Base-by-base conservation (phyloP, 2,113 vertebrate species). In the Macroglossus sobrinus region DNA sequence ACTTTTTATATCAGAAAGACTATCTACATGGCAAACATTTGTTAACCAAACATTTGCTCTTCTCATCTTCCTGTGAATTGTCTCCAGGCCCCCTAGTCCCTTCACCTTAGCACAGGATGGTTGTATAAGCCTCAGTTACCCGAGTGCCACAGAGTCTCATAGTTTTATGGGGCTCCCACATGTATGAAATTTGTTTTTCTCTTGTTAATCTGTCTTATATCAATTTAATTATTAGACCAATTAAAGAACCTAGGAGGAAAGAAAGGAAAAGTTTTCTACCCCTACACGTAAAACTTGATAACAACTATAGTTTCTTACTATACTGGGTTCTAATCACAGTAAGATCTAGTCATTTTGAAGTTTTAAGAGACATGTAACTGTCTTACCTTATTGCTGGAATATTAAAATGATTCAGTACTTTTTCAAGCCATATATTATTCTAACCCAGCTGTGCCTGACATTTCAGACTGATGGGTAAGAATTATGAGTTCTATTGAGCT, bases 341-440 rank as follows among this genome's bases (percentile, higher is more conserved):
- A 96, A 91, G 28, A 92, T 95, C 90, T 91, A 95, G 50, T 90
- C 50, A 96, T 90, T 68, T 78, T 79, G 38, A 95, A 74, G 63
- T 90, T 96, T 96, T 92, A 95, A 72, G 69, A 93, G 47, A 86
- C 68, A 30, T 86, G 33, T 89, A 95, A 89, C 61, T 91, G 61
- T 86, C 66, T 86, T 87, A 89, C 30, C 35, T 90, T 89, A 93
- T 78, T 75, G 38, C 66, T 75, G 14, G 40, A 33, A 85, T 90
- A 43, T 94, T 96, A 71, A 89, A 94, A 30, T 95, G 80, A 96
- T 95, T 95, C 88, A 95, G 10, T 89, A 57, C 38, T 45, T 4
- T 93, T 15, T 92, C 59, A 78, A 64, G 22, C 79, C 86, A 53
- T 93, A 74, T 84, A 94, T 96, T 89, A 93, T 79, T 96, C 64